Evolutionary conservation across 2,113 vertebrate species (phyloP), one percentile per base, ranked within the genome.

Genomic region (Hipposideros armiger): DNA sequence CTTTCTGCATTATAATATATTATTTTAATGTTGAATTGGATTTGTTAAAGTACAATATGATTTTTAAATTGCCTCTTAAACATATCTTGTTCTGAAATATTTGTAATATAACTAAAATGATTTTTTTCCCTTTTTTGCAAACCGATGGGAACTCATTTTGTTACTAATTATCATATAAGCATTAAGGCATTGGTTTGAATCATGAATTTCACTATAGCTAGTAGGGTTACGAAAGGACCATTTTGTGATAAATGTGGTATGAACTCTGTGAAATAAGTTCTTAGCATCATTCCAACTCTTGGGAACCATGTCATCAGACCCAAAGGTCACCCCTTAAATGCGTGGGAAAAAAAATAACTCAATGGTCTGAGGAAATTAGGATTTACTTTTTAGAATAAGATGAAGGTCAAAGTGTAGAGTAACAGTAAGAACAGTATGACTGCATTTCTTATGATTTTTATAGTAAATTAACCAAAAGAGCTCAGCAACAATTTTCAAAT

Each of bases 61-160:
- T 30, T 94, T 97, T 93, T 69, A 95, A 95, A 85, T 78, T 92
- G 42, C 20, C 24, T 94, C 74, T 81, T 60, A 90, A 90, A 64
- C 20, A 62, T 66, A 85, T 36, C 19, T 24, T 92, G 4, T 67
- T 87, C 28, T 81, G 19, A 94, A 91, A 73, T 92, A 85, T 58
- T 69, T 92, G 10, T 56, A 87, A 77, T 70, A 62, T 19, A 72
- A 30, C 22, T 88, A 90, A 90, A 76, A 94, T 19, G 28, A 89
- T 24, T 19, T 24, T 26, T 42, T 19, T 47, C 66, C 40, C 72
- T 77, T 64, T 58, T 89, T 89, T 69, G 13, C 28, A 76, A 92
- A 45, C 1, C 0, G n/a, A 54, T 26, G 58, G 77, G 24, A 20
- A 56, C 30, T 83, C 4, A 1, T 7, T 62, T 91, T 91, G 58